Conservation (phyloP, 2,888 invertebrate genomes). For the Dorcus hopei region DNA sequence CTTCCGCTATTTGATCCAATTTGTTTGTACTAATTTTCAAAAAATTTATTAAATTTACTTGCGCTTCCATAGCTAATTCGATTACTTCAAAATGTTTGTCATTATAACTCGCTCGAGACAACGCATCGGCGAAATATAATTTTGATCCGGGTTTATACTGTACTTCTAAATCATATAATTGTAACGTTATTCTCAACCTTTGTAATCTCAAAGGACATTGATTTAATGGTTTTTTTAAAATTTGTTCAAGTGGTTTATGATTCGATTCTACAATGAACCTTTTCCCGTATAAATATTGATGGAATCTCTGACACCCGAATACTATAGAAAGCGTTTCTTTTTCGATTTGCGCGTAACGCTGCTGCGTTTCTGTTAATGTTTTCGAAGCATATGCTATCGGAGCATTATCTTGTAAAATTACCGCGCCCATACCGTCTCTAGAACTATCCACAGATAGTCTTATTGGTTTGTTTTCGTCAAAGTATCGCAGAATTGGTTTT, state of each 20-base stretch:
- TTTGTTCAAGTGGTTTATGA: slow-evolving; percentile 28
- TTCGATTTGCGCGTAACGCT: slow-evolving; percentile 31
- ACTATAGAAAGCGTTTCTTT: slow-evolving; percentile 29
- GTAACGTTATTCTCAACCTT: slow-evolving; percentile 16
- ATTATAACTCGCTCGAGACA: slow-evolving; percentile 26
- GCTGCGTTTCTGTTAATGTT: slow-evolving; percentile 28
- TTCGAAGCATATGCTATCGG: slow-evolving; percentile 35
- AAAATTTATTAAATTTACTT: too few relatives aligned
- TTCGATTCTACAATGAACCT: slow-evolving; percentile 30
- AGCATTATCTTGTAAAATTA: slow-evolving; percentile 29
- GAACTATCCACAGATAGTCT: slow-evolving; percentile 25
- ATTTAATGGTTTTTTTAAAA: slow-evolving; percentile 25
- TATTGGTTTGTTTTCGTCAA: slow-evolving; percentile 11
- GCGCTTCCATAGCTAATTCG: too few relatives aligned
- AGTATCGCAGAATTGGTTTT: slow-evolving; percentile 8
- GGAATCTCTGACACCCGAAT: slow-evolving; percentile 20
- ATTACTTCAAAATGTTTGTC: too few relatives aligned
- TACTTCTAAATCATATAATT: slow-evolving; percentile 14
- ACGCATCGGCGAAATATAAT: slow-evolving; percentile 32
- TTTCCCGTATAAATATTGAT: slow-evolving; percentile 29
- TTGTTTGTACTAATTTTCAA: too few relatives aligned
- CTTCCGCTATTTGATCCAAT: too few relatives aligned
- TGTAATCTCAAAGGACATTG: slow-evolving; percentile 23
- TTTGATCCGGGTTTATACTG: slow-evolving; percentile 32
- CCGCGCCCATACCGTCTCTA: slow-evolving; percentile 21